phyloP scores from a whole-genome alignment of 2,113 vertebrate genomes.

The Eonycteris spelaea region DNA sequence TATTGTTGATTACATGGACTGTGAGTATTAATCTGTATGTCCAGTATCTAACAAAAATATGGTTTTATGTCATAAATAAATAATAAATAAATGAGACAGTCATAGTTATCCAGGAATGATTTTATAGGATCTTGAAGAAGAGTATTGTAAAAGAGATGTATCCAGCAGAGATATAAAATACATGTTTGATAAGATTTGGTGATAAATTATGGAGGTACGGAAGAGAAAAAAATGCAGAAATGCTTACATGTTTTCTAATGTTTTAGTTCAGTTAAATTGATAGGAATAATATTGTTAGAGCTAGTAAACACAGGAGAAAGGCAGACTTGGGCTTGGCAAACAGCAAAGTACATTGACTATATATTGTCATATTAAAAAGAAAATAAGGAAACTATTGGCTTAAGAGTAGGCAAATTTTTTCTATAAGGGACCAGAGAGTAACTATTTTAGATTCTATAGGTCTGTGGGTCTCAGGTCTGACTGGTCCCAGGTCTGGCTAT shows the following conservation, averaged over 20 bases:
- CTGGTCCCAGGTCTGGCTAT: no score
- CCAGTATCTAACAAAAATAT: not conserved
- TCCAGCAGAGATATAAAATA: not conserved
- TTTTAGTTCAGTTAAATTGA: not conserved
- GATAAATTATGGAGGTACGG: not conserved
- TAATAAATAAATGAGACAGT: not conserved
- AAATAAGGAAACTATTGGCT: not conserved
- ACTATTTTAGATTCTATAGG: not conserved
- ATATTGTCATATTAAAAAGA: not conserved
- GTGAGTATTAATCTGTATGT: not conserved
- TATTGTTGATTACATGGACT: not conserved
- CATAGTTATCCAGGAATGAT: not conserved
- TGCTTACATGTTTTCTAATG: not conserved
- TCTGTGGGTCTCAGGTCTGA: no score
- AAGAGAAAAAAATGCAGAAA: not conserved
- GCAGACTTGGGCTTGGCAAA: not conserved
- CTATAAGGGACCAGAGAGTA: not conserved
- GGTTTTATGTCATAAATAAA: not conserved
- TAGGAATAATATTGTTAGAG: not conserved
- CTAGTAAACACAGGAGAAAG: not conserved
- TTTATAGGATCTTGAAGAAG: not conserved
- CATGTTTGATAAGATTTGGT: not conserved
- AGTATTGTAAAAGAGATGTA: not conserved
- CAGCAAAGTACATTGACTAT: not conserved
- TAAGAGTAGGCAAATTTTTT: not conserved